Conservation (phyloP, 2,797 vertebrate genomes). For the Sebastes minor region DNA sequence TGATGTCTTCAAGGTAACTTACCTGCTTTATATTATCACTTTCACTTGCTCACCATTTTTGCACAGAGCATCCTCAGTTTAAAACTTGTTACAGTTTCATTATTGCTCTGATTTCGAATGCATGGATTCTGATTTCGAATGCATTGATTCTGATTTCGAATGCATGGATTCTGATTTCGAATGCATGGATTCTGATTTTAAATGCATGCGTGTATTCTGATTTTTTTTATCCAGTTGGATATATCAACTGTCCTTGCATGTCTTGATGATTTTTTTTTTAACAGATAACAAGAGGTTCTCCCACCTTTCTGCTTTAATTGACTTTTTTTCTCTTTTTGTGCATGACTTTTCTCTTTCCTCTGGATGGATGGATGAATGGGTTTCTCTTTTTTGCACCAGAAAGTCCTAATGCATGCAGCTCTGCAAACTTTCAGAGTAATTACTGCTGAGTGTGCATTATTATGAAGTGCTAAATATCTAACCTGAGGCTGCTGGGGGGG, state of each 20-base stretch:
- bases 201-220: no score
- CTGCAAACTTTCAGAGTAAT: conserved; percentile 72
- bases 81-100: not conserved
- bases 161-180: not conserved
- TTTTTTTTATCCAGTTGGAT: not conserved
- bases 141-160: conserved; percentile 22
- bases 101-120: conserved; percentile 30
- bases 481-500: conserved; percentile 29
- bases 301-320: conserved; percentile 21
- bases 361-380: conserved; percentile 35
- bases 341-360: conserved; percentile 33
- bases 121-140: conserved; percentile 38
- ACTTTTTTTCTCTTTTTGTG: conserved; percentile 27
- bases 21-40: conserved; percentile 86
- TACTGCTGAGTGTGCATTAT: conserved; percentile 82
- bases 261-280: not conserved
- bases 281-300: not conserved
- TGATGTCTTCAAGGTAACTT: conserved; percentile 99
- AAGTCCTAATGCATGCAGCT: conserved; percentile 57
- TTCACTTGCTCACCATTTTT: conserved; percentile 61
- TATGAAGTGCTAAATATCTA: conserved; percentile 52
- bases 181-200: conserved; percentile 4
- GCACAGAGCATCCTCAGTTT: conserved; percentile 55
- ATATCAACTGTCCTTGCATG: conserved; percentile 22
- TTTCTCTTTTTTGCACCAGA: conserved; percentile 58